Evolutionary conservation across 2,113 vertebrate species (phyloP).

Genomic region (Lepus timidus): DNA sequence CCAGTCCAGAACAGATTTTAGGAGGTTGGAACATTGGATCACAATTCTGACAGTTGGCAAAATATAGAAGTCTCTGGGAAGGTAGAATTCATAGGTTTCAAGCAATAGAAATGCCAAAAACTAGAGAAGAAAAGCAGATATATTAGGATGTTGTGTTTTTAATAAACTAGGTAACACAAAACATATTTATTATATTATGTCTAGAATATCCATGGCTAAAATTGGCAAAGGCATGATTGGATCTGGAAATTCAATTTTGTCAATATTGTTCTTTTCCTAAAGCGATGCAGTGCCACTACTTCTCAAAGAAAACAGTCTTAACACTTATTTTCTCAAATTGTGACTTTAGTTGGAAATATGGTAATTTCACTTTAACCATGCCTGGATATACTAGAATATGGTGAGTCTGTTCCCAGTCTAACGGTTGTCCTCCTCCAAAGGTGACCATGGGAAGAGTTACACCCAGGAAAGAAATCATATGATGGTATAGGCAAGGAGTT

Average conservation of each 20-base stretch:
- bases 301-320: background rate
- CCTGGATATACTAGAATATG: background rate
- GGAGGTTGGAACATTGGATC: background rate
- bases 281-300: background rate
- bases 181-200: background rate
- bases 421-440: background rate
- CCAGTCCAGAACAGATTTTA: background rate
- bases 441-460: background rate
- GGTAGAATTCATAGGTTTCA: background rate
- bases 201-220: background rate
- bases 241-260: background rate
- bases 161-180: background rate
- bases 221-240: background rate
- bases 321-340: background rate
- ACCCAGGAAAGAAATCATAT: rapidly evolving
- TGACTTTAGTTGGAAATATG: background rate
- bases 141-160: background rate
- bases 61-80: background rate
- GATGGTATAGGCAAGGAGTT: background rate
- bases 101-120: background rate
- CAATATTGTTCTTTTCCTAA: background rate
- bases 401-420: background rate
- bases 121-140: background rate
- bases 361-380: background rate
- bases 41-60: background rate